phyloP scores from a whole-genome alignment of 2,113 vertebrate species.

The Takifugu flavidus region DNA sequence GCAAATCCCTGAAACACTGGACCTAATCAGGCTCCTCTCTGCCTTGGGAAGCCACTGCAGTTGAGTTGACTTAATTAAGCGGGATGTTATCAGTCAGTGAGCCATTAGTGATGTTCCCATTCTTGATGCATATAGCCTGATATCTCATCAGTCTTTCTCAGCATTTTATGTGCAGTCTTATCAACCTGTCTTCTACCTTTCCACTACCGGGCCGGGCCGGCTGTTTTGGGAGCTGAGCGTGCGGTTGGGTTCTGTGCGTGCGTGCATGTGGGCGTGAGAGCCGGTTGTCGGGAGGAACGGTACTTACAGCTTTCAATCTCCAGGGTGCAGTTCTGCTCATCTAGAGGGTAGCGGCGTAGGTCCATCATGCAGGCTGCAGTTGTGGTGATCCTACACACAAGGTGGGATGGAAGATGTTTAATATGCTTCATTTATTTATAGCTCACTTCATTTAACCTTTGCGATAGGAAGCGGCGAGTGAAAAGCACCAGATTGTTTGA shows the following conservation, averaged over 20 bases:
- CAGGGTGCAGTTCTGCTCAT: slow-evolving; percentile 96
- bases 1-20: slow-evolving; percentile 56
- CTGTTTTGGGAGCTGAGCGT: slow-evolving; percentile 25
- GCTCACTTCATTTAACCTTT: slow-evolving; percentile 38
- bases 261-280: slow-evolving; percentile 48
- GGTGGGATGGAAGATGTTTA: slow-evolving; percentile 25
- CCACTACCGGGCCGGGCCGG: slow-evolving; percentile 29
- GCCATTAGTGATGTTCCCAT: slow-evolving; percentile 72
- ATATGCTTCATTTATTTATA: slow-evolving; percentile 17
- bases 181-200: slow-evolving; percentile 46
- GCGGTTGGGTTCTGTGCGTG: slow-evolving; percentile 33
- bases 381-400: slow-evolving; percentile 87
- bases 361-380: slow-evolving; percentile 99
- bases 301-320: slow-evolving; percentile 99
- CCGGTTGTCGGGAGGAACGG: slow-evolving; percentile 57
- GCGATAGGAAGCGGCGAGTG: background rate
- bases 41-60: slow-evolving; percentile 60
- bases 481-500: background rate
- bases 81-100: slow-evolving; percentile 72
- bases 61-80: slow-evolving; percentile 70
- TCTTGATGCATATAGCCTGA: slow-evolving; percentile 61
- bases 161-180: slow-evolving; percentile 59
- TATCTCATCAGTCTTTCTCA: slow-evolving; percentile 71
- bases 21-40: slow-evolving; percentile 62
- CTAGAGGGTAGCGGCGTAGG: slow-evolving; percentile 90